Percentiles rank a stretch among this genome's conserved stretches.
phyloP scores from a whole-genome alignment of 2,797 vertebrate genomes.

The Garrulus glandarius region DNA sequence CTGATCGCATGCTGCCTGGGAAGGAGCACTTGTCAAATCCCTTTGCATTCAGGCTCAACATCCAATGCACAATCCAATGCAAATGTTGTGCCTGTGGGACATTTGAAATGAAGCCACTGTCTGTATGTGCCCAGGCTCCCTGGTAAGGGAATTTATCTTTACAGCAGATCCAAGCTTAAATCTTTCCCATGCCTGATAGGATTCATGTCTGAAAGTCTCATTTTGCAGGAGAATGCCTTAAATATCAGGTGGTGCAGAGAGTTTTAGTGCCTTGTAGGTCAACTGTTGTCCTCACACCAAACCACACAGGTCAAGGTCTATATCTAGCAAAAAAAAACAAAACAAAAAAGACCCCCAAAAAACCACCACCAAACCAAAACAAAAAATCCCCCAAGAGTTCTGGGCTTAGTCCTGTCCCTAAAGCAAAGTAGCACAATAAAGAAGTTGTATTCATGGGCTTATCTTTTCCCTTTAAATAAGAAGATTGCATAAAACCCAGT shows the following conservation, averaged over 20 bases:
- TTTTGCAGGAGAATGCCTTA: neutral
- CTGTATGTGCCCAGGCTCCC: neutral
- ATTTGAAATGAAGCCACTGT: neutral
- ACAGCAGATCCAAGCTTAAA: neutral
- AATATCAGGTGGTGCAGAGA: neutral
- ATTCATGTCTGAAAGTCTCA: neutral
- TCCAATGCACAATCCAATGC: neutral
- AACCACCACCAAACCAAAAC: neutral
- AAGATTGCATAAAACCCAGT: neutral
- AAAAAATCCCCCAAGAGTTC: neutral
- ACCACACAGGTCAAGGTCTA: neutral
- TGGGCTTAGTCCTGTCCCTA: neutral
- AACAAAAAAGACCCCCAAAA: neutral
- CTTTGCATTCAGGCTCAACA: neutral
- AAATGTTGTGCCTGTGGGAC: neutral
- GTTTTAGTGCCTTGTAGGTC: neutral
- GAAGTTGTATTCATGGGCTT: neutral
- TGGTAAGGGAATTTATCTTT: neutral
- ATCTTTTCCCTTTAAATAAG: neutral
- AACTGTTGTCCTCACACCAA: neutral
- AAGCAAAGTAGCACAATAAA: neutral
- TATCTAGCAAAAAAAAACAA: neutral
- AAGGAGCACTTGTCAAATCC: neutral
- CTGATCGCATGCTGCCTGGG: neutral
- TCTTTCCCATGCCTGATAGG: neutral